Evolutionary conservation across 2,888 invertebrate genomes (phyloP).

Genomic region (Galeopsomyia nigrocyanea): DNA sequence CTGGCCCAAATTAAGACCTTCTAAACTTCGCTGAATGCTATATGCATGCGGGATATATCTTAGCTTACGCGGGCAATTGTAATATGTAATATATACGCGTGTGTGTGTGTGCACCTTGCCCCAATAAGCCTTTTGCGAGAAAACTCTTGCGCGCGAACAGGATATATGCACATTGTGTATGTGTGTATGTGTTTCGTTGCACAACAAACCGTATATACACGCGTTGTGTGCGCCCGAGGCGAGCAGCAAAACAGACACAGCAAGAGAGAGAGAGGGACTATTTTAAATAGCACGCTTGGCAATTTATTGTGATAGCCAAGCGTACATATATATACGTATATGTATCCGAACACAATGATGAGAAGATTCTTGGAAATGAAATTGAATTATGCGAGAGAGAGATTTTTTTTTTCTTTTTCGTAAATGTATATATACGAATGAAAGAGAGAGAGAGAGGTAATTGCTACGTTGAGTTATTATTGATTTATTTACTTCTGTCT

Average conservation of each 20-base stretch:
- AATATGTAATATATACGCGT: too few species aligned
- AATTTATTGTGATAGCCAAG: constrained; percentile 47
- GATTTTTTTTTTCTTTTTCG: too few species aligned
- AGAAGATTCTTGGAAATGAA: constrained; percentile 48
- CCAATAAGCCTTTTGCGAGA: constrained; percentile 58
- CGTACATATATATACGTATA: not conserved
- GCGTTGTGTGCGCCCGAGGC: constrained; percentile 10
- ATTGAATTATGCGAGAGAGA: constrained; percentile 11
- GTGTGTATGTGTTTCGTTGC: constrained; percentile 53
- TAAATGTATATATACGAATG: too few species aligned
- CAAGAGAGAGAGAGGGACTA: constrained; percentile 38
- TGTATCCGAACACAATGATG: constrained; percentile 47
- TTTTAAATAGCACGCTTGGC: constrained; percentile 48
- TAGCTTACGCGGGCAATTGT: too few species aligned
- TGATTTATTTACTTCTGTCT: constrained; percentile 13
- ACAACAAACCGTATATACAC: constrained; percentile 53
- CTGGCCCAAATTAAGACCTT: too few species aligned
- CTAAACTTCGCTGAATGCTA: too few species aligned
- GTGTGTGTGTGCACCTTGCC: constrained; percentile 62
- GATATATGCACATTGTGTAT: constrained; percentile 56
- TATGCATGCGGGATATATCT: too few species aligned
- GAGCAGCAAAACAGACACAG: constrained; percentile 14
- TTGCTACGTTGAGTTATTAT: not conserved
- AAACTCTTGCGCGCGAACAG: constrained; percentile 54
- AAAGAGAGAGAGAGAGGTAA: too few species aligned